A percentile compares a stretch with the other conserved stretches of the same genome.
These are phyloP conservation scores for Spisula solida DNA, from an alignment of 2,888 invertebrate genomes.

Conservation along the genomic window DNA sequence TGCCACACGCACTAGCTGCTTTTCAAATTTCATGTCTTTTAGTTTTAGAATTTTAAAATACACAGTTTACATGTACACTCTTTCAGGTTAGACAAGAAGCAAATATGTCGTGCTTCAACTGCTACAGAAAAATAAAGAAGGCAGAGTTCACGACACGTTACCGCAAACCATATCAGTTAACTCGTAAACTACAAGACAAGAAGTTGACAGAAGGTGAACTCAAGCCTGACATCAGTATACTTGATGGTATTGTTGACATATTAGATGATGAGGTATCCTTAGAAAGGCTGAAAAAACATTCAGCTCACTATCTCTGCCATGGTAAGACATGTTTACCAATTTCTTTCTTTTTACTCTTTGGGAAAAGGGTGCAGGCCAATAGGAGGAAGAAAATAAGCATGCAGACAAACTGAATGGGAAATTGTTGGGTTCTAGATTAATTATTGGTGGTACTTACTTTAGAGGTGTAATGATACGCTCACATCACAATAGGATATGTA, in stretches of 20 bases:
- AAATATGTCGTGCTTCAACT: constrained; percentile 35
- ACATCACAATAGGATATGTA: no score
- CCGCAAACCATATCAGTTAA: constrained; percentile 26
- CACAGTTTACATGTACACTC: neutral
- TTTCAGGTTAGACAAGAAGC: neutral
- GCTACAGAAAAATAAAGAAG: neutral
- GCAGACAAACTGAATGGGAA: no score
- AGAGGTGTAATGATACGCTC: no score
- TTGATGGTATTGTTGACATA: constrained; percentile 38
- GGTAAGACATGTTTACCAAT: constrained; percentile 26
- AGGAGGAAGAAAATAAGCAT: no score
- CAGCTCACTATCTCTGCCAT: constrained; percentile 31
- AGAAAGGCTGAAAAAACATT: constrained; percentile 16
- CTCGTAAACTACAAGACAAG: constrained; percentile 25
- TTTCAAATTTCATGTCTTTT: no score
- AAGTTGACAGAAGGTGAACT: constrained; percentile 4
- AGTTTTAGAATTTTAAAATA: no score
- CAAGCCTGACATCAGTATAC: constrained; percentile 37
- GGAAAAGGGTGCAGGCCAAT: no score
- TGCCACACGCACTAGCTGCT: no score
- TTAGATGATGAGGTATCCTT: constrained; percentile 29
- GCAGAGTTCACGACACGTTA: neutral
- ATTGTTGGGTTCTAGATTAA: no score
- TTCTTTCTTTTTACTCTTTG: no score
- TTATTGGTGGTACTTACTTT: no score